Conservation (phyloP, 2,888 invertebrate species). For the Latheticus oryzae region DNA sequence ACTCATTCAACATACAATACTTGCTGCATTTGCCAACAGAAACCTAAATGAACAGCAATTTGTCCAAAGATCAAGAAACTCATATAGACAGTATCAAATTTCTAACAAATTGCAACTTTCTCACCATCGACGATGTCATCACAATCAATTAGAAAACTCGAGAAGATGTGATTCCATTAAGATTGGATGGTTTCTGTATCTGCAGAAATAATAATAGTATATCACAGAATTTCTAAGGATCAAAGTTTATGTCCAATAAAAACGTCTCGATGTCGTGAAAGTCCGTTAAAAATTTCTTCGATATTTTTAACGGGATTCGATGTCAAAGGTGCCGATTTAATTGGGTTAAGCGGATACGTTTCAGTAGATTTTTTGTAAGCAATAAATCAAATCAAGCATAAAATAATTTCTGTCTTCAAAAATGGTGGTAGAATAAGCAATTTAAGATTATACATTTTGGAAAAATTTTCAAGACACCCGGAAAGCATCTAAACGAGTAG, state of each 20-base stretch:
- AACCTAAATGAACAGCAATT: too few relatives aligned
- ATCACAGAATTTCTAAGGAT: conserved; percentile 29
- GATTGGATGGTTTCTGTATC: conserved; percentile 15
- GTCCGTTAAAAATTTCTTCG: conserved; percentile 4
- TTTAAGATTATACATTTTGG: background rate
- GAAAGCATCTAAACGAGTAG: conserved; percentile 6
- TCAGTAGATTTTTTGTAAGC: conserved; percentile 9
- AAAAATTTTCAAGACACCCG: background rate
- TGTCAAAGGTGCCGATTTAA: conserved; percentile 30
- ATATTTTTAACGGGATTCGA: conserved; percentile 22
- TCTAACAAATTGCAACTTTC: conserved; percentile 17
- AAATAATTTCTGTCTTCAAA: too few relatives aligned
- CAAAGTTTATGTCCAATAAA: conserved; percentile 27
- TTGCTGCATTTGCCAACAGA: too few relatives aligned
- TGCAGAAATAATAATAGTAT: conserved; percentile 28
- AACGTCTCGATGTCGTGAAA: conserved; percentile 24
- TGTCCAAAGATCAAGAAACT: conserved; percentile 1
- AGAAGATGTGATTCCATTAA: conserved; percentile 23
- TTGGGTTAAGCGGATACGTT: conserved; percentile 16
- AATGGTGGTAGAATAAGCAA: background rate
- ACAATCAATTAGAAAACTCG: conserved; percentile 6
- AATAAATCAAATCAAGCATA: conserved; percentile 11
- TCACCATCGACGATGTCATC: conserved; percentile 16
- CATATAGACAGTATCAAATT: conserved; percentile 7
- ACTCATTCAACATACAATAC: too few relatives aligned